phyloP scores from a whole-genome alignment of 2,113 vertebrate species.

The Motacilla alba region DNA sequence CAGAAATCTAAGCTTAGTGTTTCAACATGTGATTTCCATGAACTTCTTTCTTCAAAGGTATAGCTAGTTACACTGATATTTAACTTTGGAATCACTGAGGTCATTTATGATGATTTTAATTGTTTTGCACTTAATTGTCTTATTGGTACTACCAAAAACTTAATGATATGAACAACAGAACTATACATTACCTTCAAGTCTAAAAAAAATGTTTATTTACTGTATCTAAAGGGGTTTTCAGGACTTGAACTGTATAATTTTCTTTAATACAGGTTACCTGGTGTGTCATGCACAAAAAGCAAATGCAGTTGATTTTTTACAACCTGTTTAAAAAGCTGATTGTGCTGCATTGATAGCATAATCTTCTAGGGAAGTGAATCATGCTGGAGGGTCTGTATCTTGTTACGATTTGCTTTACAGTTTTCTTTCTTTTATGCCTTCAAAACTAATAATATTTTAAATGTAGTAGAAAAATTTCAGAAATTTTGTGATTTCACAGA shows the following conservation, averaged over 20 bases:
- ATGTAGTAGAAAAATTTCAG: background rate
- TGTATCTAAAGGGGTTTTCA: background rate
- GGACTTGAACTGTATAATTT: background rate
- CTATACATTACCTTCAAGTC: background rate
- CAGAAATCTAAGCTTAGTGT: background rate
- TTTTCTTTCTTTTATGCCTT: background rate
- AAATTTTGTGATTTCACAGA: background rate
- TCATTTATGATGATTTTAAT: background rate
- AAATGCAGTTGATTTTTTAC: background rate
- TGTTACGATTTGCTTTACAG: background rate
- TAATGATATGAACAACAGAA: background rate
- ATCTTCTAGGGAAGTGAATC: background rate
- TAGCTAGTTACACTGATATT: background rate
- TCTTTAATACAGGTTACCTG: background rate
- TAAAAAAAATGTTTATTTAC: background rate
- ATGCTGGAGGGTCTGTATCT: background rate
- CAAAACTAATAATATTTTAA: background rate
- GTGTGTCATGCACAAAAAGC: background rate
- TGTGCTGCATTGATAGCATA: background rate
- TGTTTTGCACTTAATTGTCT: background rate
- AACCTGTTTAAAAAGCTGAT: background rate
- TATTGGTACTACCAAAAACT: background rate
- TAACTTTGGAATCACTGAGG: background rate
- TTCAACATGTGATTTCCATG: background rate
- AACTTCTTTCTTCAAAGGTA: background rate